phyloP scores from a whole-genome alignment of 2,113 vertebrate genomes.

The Pachypanchax playfairii region DNA sequence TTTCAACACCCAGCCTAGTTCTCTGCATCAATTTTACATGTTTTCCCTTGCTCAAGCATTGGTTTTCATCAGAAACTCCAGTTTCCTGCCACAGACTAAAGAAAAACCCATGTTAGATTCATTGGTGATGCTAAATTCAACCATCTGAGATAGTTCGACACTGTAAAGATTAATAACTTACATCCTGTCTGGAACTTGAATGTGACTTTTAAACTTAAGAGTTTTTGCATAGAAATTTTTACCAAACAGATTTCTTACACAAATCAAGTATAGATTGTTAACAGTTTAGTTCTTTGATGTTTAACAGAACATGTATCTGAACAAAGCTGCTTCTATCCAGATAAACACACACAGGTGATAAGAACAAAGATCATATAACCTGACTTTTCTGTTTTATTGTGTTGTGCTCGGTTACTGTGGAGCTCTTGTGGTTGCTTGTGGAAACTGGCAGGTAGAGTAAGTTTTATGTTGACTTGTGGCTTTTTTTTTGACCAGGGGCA shows the following conservation, averaged over 20 bases:
- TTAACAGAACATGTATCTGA: background rate
- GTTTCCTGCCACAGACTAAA: too few relatives aligned
- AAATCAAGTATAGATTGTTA: background rate
- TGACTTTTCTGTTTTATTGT: constrained; percentile 13
- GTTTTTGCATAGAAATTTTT: too few relatives aligned
- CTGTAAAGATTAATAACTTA: background rate
- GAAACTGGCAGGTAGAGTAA: constrained; percentile 48
- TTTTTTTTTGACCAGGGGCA: constrained; percentile 49
- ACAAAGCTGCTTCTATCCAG: background rate
- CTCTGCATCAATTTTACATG: too few relatives aligned
- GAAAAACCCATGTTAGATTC: too few relatives aligned
- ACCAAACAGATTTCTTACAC: background rate
- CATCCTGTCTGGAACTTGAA: background rate
- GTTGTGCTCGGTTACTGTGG: constrained; percentile 57
- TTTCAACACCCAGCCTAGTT: too few relatives aligned
- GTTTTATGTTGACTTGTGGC: constrained; percentile 33
- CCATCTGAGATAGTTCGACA: too few relatives aligned
- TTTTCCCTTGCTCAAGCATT: too few relatives aligned
- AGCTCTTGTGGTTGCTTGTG: constrained; percentile 23
- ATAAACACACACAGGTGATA: background rate
- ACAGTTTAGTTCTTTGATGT: too few relatives aligned
- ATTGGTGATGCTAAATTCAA: too few relatives aligned
- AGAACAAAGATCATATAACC: background rate
- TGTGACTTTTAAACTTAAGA: background rate
- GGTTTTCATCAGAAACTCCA: too few relatives aligned